phyloP scores from a whole-genome alignment of 2,797 vertebrate genomes.

The Eidolon dupreanum region DNA sequence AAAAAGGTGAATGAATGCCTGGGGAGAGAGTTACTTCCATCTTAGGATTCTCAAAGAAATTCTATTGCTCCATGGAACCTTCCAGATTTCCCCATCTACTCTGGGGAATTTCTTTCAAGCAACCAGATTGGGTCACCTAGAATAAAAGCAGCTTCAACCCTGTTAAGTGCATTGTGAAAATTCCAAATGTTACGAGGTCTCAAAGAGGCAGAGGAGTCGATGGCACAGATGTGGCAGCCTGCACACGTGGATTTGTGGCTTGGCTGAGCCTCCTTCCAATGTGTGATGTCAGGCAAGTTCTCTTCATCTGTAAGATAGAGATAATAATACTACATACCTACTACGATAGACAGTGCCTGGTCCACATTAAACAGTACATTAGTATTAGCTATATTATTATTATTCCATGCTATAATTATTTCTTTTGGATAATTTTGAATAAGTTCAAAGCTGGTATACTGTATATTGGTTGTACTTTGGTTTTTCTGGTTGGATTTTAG shows the following conservation, averaged over 20 bases:
- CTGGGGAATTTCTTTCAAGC: neutral
- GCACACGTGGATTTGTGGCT: rapidly evolving
- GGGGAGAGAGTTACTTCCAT: neutral
- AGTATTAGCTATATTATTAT: neutral
- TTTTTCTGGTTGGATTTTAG: neutral
- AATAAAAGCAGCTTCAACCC: neutral
- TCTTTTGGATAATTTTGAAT: neutral
- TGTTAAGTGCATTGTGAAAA: neutral
- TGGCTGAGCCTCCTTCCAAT: neutral
- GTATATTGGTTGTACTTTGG: neutral
- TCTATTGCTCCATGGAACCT: neutral
- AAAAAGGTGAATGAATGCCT: neutral
- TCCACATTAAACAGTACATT: neutral
- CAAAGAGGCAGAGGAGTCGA: neutral
- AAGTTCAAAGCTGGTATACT: neutral
- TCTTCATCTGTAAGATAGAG: neutral
- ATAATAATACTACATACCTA: neutral
- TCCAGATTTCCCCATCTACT: neutral
- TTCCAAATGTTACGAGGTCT: neutral
- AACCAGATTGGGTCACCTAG: neutral
- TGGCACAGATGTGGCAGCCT: neutral
- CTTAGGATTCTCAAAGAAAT: neutral
- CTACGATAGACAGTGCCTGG: neutral
- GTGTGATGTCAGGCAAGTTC: neutral
- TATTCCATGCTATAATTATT: neutral